Conservation (phyloP, 2,888 invertebrate species). For the Parascotia fuliginaria region DNA sequence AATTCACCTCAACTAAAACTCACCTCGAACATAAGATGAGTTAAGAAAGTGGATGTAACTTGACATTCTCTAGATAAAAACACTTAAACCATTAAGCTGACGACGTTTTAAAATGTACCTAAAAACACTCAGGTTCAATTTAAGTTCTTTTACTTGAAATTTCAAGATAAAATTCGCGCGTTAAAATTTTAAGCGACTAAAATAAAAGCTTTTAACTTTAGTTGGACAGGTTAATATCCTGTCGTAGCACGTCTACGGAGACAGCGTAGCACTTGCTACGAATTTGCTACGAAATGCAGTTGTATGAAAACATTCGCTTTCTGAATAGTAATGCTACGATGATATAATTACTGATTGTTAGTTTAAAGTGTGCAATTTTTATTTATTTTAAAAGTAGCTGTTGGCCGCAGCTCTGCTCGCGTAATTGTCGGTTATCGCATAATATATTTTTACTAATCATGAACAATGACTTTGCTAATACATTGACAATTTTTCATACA, state of each 20-base stretch:
- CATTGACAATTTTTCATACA: too few species aligned
- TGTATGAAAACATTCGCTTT: conserved; percentile 32
- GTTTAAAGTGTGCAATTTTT: too few species aligned
- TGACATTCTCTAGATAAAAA: too few species aligned
- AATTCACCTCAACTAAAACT: too few species aligned
- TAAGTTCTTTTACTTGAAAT: background rate
- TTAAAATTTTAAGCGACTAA: background rate
- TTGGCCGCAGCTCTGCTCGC: too few species aligned
- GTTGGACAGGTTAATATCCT: conserved; percentile 30
- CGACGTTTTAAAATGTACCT: background rate
- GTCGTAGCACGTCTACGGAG: conserved; percentile 41
- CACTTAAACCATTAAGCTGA: too few species aligned
- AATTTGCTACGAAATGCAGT: conserved; percentile 32
- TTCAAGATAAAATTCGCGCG: background rate
- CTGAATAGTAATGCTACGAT: conserved; percentile 37
- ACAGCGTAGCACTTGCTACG: conserved; percentile 39
- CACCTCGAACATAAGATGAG: too few species aligned
- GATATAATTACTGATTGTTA: too few species aligned
- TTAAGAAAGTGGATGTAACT: background rate
- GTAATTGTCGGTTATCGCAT: too few species aligned
- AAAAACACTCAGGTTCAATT: background rate
- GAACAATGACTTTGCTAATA: too few species aligned
- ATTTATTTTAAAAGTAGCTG: too few species aligned
- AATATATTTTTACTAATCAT: too few species aligned
- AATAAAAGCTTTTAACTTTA: background rate